Evolutionary conservation across 2,888 invertebrate species (phyloP).

Genomic region (Athalia cordata): DNA sequence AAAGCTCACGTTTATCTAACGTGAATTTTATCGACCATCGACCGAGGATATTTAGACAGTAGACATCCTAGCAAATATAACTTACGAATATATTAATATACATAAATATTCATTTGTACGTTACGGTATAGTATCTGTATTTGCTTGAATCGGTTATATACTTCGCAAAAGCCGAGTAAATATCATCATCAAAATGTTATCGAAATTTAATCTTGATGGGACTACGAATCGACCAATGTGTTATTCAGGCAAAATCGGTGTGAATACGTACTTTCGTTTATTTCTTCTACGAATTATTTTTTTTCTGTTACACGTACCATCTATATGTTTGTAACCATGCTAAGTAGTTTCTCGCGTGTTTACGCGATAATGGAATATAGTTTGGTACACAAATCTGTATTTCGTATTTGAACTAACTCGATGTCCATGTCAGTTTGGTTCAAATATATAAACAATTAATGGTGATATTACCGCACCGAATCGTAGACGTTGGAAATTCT

Average conservation of each 20-base stretch:
- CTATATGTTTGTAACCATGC: neutral
- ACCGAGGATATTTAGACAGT: too few species aligned
- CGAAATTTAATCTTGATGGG: neutral
- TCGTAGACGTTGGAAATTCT: too few species aligned
- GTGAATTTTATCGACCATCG: too few species aligned
- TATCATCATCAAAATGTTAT: constrained; percentile 24
- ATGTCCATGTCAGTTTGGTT: neutral
- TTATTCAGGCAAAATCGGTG: neutral
- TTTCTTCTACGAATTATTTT: neutral
- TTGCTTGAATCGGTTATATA: neutral
- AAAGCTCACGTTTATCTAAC: too few species aligned
- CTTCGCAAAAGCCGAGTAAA: constrained; percentile 11
- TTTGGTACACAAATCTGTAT: neutral
- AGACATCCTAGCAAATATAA: too few species aligned
- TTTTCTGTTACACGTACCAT: too few species aligned
- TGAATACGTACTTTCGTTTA: neutral
- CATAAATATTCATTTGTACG: too few species aligned
- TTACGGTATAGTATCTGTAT: neutral
- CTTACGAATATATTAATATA: too few species aligned
- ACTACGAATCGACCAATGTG: neutral
- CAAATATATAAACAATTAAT: too few species aligned
- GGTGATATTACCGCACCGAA: too few species aligned
- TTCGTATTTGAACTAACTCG: neutral
- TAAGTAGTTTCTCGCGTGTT: constrained; percentile 36
- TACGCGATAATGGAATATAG: neutral